Base-by-base conservation (phyloP, 2,113 vertebrate genomes). In the Chionis minor region DNA sequence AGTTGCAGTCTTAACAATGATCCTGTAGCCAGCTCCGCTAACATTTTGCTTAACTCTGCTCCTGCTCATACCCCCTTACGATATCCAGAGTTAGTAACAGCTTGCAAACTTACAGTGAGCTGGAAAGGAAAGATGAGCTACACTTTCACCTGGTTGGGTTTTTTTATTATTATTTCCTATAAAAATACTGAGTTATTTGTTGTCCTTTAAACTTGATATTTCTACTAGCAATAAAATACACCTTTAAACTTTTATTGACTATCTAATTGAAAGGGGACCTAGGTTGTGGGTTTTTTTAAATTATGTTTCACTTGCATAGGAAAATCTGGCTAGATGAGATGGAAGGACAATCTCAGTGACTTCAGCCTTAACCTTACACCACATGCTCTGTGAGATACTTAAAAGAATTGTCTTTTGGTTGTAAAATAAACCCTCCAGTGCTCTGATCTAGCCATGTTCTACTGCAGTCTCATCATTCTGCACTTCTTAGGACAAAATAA, bases 1-100 rank as follows among this genome's bases (percentile, higher is more conserved):
- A 95, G 49, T 65, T 52, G 44, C 56, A 93, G 80, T 75, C 62
- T 22, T 83, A 95, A 95, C 82, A 94, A 88, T 77, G 71, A 92
- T 92, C 70, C 67, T 47, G n/a, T 59, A 91, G 77, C 52, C 51
- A 93, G 63, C 78, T 63, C 84, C 45, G 72, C 45, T 52, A 85
- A 83, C 32, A 28, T 51, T 78, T 59, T 72, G 40, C 45, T 85
- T 85, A 88, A 91, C 89, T 89, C 54, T 88, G 51, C 22, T 86
- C 33, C 32, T 27, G 7, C n/a, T 89, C 35, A 70, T 33, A 61
- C 7, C 32, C 47, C 42, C 69, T 75, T 35, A 62, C 42, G 51
- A 77, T 32, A 83, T 63, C 92, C 71, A 79, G 55, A 90, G 51
- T 87, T 92, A 91, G 71, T 40, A 82, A 58, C 52, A 83, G 67